phyloP scores from a whole-genome alignment of 1,140 invertebrate genomes.

The Drosophila nasuta region DNA sequence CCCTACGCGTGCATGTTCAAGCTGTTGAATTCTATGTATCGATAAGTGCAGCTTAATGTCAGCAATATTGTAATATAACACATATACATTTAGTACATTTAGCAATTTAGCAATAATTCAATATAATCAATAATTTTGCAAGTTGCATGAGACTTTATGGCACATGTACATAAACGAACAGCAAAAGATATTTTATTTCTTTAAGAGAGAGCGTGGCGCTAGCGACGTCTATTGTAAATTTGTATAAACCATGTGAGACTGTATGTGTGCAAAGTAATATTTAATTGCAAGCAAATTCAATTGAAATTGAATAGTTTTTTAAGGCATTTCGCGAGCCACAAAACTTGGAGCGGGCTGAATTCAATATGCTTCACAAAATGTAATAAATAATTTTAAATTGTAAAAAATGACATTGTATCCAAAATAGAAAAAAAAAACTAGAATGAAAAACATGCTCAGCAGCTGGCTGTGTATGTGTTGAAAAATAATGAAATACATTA shows the following conservation, averaged over 20 bases:
- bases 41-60: conserved; percentile 39
- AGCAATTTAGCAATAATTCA: background rate
- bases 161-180: conserved; percentile 70
- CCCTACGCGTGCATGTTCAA: conserved; percentile 58
- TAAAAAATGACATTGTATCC: conserved; percentile 4
- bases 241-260: conserved; percentile 68
- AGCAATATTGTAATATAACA: conserved; percentile 49
- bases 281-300: conserved; percentile 35
- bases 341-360: conserved; percentile 7
- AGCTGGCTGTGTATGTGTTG: conserved; percentile 44
- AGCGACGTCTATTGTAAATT: conserved; percentile 54
- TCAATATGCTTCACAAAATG: conserved; percentile 8
- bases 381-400: conserved; percentile 25
- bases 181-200: conserved; percentile 50
- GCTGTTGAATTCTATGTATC: conserved; percentile 53
- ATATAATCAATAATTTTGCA: conserved; percentile 1
- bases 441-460: conserved; percentile 43
- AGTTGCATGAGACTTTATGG: conserved; percentile 13
- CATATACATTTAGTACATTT: background rate
- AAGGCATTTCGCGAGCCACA: background rate
- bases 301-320: background rate
- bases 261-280: conserved; percentile 74
- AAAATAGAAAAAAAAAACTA: conserved; percentile 2
- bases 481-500: conserved; percentile 4
- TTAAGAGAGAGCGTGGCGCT: conserved; percentile 2